Conservation (phyloP, 2,113 vertebrate genomes). For the Onychorhynchus coronatus region DNA sequence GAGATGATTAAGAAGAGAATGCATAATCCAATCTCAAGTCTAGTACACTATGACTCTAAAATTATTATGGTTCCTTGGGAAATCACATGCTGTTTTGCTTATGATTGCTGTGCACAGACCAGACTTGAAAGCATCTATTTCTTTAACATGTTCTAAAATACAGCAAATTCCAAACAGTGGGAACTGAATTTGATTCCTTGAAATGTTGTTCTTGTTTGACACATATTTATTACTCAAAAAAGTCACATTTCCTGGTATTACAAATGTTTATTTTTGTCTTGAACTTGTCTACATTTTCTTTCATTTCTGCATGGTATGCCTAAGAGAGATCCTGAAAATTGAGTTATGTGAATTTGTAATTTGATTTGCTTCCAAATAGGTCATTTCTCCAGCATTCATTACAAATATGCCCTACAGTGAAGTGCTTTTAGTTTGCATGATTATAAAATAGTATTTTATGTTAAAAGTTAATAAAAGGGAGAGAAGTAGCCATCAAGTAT, state of each 20-base stretch:
- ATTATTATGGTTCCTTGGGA: constrained; percentile 19
- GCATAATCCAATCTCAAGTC: constrained; percentile 4
- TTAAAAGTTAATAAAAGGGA: neutral
- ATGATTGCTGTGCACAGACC: neutral
- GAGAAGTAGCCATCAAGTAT: neutral
- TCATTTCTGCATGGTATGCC: constrained; percentile 26
- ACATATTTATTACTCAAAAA: neutral
- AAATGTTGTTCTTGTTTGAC: constrained; percentile 17
- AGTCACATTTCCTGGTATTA: neutral
- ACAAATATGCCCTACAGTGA: constrained; percentile 1
- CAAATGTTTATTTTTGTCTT: neutral
- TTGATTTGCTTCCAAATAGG: constrained; percentile 35
- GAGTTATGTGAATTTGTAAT: constrained; percentile 41
- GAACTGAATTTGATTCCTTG: neutral
- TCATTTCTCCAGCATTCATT: constrained; percentile 25
- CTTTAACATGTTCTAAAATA: neutral
- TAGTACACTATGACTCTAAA: neutral
- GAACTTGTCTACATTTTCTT: neutral
- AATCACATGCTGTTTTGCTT: constrained; percentile 11
- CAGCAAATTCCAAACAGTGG: neutral
- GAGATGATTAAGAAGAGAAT: constrained; percentile 25
- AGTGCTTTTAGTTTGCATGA: constrained; percentile 3
- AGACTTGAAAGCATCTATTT: neutral
- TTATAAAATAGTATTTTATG: constrained; percentile 25
- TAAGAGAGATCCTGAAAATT: constrained; percentile 14